These are phyloP conservation scores for Dexiosoma caninum DNA, from an alignment of 2,888 invertebrate species.

Conservation along the genomic window DNA sequence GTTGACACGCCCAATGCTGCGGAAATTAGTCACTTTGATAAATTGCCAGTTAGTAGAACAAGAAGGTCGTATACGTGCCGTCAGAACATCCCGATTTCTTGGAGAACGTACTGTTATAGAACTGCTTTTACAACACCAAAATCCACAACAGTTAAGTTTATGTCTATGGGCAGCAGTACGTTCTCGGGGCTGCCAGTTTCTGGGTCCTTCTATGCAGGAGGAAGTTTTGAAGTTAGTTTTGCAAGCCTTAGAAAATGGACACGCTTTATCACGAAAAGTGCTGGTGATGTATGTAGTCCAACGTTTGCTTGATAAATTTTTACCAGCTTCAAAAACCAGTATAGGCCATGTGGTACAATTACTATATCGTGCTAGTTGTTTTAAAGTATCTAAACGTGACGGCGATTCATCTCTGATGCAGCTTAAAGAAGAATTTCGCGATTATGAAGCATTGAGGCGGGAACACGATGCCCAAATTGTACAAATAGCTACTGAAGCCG, in stretches of 20 bases:
- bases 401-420: constrained; percentile 99
- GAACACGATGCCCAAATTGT: constrained; percentile 99
- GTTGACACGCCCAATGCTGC: constrained; percentile 95
- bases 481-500: constrained; percentile 98
- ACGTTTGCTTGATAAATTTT: constrained; percentile 94
- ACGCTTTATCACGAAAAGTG: constrained; percentile 94
- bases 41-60: constrained; percentile 95
- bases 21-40: constrained; percentile 93
- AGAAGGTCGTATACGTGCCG: constrained; percentile 88
- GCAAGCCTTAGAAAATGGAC: constrained; percentile 95
- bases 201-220: constrained; percentile 99
- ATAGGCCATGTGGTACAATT: constrained; percentile 99
- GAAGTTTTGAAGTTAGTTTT: constrained; percentile 96
- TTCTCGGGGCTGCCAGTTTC: constrained; percentile 97
- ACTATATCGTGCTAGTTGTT: constrained; percentile 97
- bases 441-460: constrained; percentile 93
- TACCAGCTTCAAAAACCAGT: constrained; percentile 98
- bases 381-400: constrained; percentile 97
- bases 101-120: constrained; percentile 97
- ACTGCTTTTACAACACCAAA: constrained; percentile 95
- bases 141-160: constrained; percentile 93
- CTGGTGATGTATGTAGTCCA: constrained; percentile 99
- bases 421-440: constrained; percentile 96
- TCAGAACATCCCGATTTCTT: constrained; percentile 92
- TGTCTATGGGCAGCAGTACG: constrained; percentile 98